phyloP scores from a whole-genome alignment of 2,113 vertebrate species.

The Lophochroa leadbeateri region DNA sequence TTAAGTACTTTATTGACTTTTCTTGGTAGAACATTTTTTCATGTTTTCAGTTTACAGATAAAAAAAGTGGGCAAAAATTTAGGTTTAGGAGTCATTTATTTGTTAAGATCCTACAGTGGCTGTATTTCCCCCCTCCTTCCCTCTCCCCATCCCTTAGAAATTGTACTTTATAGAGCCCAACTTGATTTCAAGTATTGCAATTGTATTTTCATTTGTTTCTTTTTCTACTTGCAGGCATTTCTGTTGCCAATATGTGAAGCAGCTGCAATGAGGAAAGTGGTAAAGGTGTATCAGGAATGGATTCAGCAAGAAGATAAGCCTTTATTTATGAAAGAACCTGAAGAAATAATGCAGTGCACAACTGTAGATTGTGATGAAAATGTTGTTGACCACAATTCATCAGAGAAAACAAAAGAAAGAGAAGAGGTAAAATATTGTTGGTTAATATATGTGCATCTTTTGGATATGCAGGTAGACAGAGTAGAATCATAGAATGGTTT shows the following conservation, averaged over 20 bases:
- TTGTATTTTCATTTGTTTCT: neutral
- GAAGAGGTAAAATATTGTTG: constrained; percentile 75
- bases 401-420: constrained; percentile 81
- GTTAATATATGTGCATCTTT: neutral
- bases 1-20: neutral
- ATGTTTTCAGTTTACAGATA: neutral
- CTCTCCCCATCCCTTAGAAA: neutral
- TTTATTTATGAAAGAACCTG: constrained; percentile 95
- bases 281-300: constrained; percentile 98
- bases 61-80: neutral
- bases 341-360: constrained; percentile 78
- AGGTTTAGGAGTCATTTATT: neutral
- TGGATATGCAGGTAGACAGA: neutral
- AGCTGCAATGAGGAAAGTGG: constrained; percentile 95
- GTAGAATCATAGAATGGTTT: neutral
- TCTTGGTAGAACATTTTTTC: neutral
- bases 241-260: constrained; percentile 96
- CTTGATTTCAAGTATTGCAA: neutral
- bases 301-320: constrained; percentile 96
- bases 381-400: constrained; percentile 75
- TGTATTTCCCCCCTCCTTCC: neutral
- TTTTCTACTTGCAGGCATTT: constrained; percentile 82
- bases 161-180: neutral
- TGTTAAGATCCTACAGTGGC: neutral
- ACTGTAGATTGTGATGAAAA: constrained; percentile 73